phyloP scores from a whole-genome alignment of 1,140 invertebrate species.

The Caenorhabditis inopinata region DNA sequence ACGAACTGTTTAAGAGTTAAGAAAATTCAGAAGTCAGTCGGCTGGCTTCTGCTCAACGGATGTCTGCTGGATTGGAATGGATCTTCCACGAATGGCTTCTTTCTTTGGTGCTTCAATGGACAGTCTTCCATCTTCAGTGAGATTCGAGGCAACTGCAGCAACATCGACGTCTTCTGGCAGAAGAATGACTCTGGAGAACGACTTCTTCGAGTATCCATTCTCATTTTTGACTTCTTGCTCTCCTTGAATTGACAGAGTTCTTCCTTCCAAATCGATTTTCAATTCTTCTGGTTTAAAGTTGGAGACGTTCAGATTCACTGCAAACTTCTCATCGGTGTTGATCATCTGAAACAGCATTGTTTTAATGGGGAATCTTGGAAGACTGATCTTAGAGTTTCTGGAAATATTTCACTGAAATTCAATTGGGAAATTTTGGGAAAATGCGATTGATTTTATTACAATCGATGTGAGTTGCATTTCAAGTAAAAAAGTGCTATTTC shows the following conservation, averaged over 20 bases:
- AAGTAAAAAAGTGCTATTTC: no score
- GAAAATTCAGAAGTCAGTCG: no score
- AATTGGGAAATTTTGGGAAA: no score
- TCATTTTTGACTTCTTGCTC: conserved; percentile 4
- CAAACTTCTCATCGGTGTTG: not conserved
- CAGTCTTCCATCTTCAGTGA: conserved; percentile 18
- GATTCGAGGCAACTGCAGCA: not conserved
- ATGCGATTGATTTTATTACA: no score
- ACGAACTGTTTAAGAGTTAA: no score
- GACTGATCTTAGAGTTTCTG: no score
- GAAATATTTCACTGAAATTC: no score
- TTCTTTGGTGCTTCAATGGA: conserved; percentile 36
- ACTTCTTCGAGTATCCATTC: conserved; percentile 7
- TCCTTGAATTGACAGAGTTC: conserved; percentile 6
- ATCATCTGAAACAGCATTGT: conserved; percentile 25
- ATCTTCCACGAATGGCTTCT: not conserved
- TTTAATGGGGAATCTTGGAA: no score
- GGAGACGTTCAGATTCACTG: not conserved
- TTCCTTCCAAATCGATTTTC: conserved; percentile 26
- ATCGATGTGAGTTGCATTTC: no score
- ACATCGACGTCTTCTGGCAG: conserved; percentile 33
- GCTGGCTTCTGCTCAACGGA: not conserved
- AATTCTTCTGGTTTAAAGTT: conserved; percentile 30
- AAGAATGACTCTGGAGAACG: not conserved
- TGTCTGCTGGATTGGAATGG: not conserved